phyloP scores from a whole-genome alignment of 2,888 invertebrate genomes.

The Cheilosia variabilis region DNA sequence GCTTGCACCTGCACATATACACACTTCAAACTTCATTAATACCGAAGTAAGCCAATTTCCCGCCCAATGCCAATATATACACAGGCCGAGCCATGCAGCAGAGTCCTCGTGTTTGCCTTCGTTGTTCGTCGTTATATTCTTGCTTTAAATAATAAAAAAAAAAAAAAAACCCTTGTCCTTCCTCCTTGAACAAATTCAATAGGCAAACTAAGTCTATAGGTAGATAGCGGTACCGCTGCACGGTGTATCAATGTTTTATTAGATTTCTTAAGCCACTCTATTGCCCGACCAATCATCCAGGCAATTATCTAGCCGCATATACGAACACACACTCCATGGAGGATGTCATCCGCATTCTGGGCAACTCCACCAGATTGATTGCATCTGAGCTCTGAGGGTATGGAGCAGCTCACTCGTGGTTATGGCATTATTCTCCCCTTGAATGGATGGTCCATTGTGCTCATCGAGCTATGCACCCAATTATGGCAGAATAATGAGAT shows the following conservation, averaged over 20 bases:
- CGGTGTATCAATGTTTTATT: conserved; percentile 48
- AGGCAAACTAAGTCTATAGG: conserved; percentile 19
- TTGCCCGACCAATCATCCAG: conserved; percentile 8
- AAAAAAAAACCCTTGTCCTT: background rate
- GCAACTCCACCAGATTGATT: conserved; percentile 8
- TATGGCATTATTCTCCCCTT: conserved; percentile 43
- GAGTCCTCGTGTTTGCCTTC: background rate
- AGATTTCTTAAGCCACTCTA: conserved; percentile 38
- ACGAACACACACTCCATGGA: background rate
- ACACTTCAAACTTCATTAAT: conserved; percentile 67
- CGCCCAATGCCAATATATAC: conserved; percentile 52
- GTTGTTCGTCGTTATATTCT: background rate
- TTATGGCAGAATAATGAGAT: conserved; percentile 41
- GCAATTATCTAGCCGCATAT: conserved; percentile 18
- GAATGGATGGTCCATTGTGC: conserved; percentile 51
- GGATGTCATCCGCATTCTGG: conserved; percentile 7
- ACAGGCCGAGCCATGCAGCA: conserved; percentile 14
- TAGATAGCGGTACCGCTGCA: background rate
- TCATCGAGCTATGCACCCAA: conserved; percentile 31
- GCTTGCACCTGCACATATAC: conserved; percentile 22
- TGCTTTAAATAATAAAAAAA: conserved; percentile 13
- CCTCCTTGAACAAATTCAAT: conserved; percentile 25
- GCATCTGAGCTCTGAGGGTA: background rate
- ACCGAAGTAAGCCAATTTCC: conserved; percentile 65
- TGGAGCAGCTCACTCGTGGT: conserved; percentile 5